A percentile compares a stretch with the other conserved stretches of the same genome.
These are phyloP conservation scores for Procambarus clarkii DNA, from an alignment of 1,140 invertebrate genomes.

Conservation along the genomic window DNA sequence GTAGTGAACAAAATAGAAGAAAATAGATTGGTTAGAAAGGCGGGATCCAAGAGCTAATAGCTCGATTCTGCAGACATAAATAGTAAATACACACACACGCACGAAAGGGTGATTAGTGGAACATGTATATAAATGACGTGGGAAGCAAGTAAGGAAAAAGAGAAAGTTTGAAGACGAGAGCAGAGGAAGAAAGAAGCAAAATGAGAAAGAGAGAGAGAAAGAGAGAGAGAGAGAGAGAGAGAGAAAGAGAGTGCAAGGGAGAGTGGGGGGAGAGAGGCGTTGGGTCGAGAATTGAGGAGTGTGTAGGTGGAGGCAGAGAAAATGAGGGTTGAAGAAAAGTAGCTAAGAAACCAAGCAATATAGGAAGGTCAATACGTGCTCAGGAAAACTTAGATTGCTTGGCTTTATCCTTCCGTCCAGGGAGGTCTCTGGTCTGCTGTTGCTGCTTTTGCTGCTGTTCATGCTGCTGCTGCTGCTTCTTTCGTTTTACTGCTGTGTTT, in stretches of 20 bases:
- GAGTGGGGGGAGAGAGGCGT: too few species aligned
- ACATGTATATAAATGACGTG: too few species aligned
- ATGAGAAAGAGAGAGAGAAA: neutral
- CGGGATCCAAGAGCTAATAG: too few species aligned
- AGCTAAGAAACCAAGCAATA: neutral
- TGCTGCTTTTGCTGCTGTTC: neutral
- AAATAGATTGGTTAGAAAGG: too few species aligned
- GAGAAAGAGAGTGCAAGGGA: neutral
- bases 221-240: neutral
- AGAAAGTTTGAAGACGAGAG: neutral
- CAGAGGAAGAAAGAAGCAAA: neutral
- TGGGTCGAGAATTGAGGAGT: neutral
- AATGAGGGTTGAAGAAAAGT: too few species aligned
- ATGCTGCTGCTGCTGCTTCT: neutral
- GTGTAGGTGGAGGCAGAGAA: neutral
- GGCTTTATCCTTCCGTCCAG: neutral
- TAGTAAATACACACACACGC: too few species aligned
- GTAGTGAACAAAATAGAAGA: too few species aligned
- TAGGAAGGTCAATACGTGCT: neutral
- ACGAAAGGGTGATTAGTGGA: too few species aligned
- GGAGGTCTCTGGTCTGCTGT: neutral
- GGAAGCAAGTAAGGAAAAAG: too few species aligned
- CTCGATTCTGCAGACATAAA: too few species aligned
- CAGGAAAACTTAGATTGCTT: neutral
- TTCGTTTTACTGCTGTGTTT: neutral